These are phyloP conservation scores for Unio delphinus DNA, from an alignment of 2,888 invertebrate genomes.

Conservation along the genomic window DNA sequence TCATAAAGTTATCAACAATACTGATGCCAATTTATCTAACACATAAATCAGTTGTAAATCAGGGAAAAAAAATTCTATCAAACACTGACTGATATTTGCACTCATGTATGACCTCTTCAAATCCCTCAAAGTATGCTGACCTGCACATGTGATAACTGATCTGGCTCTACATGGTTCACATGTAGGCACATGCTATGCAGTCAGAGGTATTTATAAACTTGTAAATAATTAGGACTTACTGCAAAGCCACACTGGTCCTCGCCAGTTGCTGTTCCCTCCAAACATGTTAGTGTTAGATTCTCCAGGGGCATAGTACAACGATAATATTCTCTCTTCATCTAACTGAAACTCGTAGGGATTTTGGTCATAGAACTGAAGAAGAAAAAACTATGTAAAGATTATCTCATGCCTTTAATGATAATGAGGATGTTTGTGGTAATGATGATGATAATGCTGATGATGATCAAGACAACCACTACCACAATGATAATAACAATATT, in stretches of 20 bases:
- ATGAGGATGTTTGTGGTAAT: too few species aligned
- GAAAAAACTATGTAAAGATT: background rate
- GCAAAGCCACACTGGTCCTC: constrained; percentile 69
- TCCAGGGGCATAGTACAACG: constrained; percentile 41
- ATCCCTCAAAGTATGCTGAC: background rate
- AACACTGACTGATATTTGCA: too few species aligned
- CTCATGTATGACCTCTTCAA: too few species aligned
- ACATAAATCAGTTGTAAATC: too few species aligned
- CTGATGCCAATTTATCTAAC: background rate
- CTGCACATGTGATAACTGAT: too few species aligned
- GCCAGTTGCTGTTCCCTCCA: constrained; percentile 71
- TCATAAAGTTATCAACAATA: too few species aligned
- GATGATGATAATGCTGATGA: too few species aligned
- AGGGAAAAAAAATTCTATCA: too few species aligned
- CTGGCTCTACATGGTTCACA: too few species aligned
- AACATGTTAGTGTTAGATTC: constrained; percentile 64
- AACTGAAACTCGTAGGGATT: constrained; percentile 46
- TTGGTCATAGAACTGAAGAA: constrained; percentile 37
- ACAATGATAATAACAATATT: too few species aligned
- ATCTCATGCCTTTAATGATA: too few species aligned
- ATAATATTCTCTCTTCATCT: constrained; percentile 3
- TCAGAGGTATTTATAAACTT: constrained; percentile 10
- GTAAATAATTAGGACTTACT: constrained; percentile 33
- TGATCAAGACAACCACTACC: too few species aligned
- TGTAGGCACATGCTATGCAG: background rate